Base-by-base conservation (phyloP, 1,140 invertebrate genomes). In the Halotydeus destructor region DNA sequence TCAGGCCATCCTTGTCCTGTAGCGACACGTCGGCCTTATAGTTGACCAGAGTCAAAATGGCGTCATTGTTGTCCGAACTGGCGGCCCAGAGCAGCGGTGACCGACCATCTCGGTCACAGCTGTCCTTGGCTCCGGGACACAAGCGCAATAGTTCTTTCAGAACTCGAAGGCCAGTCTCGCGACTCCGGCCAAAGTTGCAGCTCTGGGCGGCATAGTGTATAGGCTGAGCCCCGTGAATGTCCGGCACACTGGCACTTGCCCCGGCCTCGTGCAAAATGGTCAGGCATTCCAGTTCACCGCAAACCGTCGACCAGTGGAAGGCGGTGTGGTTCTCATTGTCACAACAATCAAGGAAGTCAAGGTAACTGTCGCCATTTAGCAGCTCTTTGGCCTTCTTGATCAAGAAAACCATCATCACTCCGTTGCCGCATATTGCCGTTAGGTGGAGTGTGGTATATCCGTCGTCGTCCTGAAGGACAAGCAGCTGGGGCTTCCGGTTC, bases 241-340 rank as follows among this genome's bases (percentile, higher is more conserved):
- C 91, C 0, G 83, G 73, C 0, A 76, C 78, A 1, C 78, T 76
- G 11, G 83, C 69, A 48, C 76, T 71, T 0, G 82, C 85, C 3
- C 82, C 82, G 0, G 76, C 72, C 2, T 75, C 72, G 37, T 93
- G 60, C 5, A 96, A 71, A 0, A 85, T 66, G 5, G 86, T 71
- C 43, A 94, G 63, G 45, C 75, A 79, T 49, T 84, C 82, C 21
- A 80, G 70, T 57, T 89, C 82, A 0, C 82, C 82, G 54, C 84
- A 88, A 88, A 88, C 86, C 49, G 84, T 88, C 3, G 91, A 89
- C 91, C 91, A 98, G 60, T 98, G 91, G 12, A 93, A 74, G n/a
- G 83, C 76, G 2, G 86, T 88, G 57, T 98, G 91, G 38, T 78
- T 74, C 57, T 97, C 89, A 54, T 82, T 74, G 60, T 97, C 91